Evolutionary conservation across 1,140 invertebrate species (phyloP).

Genomic region (Aplysia californica): DNA sequence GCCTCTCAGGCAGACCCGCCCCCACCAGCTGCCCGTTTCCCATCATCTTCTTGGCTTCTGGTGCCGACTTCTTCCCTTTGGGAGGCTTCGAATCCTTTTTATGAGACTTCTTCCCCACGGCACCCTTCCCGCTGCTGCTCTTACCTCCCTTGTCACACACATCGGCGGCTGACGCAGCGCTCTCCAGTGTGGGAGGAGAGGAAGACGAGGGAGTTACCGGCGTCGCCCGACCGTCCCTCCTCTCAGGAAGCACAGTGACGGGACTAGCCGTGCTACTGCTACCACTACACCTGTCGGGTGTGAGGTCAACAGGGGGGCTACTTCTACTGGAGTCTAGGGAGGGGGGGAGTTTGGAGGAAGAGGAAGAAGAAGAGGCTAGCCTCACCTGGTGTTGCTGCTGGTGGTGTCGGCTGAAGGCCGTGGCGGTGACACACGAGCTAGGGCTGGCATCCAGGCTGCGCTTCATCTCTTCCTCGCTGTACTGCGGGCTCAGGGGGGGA

Average conservation of each 20-base stretch:
- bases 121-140: no score
- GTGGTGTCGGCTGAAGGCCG: neutral
- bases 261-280: no score
- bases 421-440: constrained; percentile 24
- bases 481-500: constrained; percentile 7
- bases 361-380: constrained; percentile 19
- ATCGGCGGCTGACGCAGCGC: no score
- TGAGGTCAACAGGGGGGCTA: neutral
- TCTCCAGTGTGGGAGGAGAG: no score
- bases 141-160: no score
- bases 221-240: no score
- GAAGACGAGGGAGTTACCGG: neutral
- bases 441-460: constrained; percentile 21
- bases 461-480: neutral
- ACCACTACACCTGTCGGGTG: no score
- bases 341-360: constrained; percentile 27
- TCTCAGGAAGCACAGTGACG: no score
- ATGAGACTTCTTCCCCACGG: no score
- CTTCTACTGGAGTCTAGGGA: constrained; percentile 12
- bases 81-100: neutral
- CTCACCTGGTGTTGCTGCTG: constrained; percentile 33
- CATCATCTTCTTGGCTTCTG: constrained; percentile 25
- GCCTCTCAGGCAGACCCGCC: neutral
- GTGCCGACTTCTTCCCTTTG: no score
- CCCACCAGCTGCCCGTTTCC: constrained; percentile 29